Percentiles rank a stretch among this genome's conserved stretches.
Evolutionary conservation across 2,888 invertebrate genomes (phyloP).

Genomic region (Furcula furcula): DNA sequence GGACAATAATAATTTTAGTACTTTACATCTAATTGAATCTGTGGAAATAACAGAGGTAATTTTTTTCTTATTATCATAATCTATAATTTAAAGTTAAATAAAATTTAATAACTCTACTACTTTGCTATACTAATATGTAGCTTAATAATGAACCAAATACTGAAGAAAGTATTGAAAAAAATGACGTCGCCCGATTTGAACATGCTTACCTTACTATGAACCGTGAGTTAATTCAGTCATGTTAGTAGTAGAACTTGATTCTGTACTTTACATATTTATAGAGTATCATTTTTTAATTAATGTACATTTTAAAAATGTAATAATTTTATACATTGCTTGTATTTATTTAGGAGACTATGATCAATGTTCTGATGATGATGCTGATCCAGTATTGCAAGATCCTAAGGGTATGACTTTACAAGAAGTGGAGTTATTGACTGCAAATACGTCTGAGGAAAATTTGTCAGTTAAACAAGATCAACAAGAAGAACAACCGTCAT

Average conservation of each 20-base stretch:
- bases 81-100: not conserved
- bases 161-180: constrained; percentile 20
- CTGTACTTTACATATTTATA: no score
- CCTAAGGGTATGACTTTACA: constrained; percentile 59
- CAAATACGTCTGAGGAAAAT: constrained; percentile 43
- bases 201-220: constrained; percentile 59
- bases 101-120: not conserved
- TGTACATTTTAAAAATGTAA: no score
- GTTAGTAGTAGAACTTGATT: no score
- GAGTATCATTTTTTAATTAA: no score
- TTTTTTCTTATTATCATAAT: not conserved
- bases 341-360: constrained; percentile 68
- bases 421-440: constrained; percentile 58
- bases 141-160: constrained; percentile 10
- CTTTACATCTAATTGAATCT: constrained; percentile 21
- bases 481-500: constrained; percentile 9
- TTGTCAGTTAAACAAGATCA: constrained; percentile 14
- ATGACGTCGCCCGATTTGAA: constrained; percentile 45
- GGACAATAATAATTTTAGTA: constrained; percentile 13
- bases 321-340: constrained; percentile 1
- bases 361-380: constrained; percentile 62
- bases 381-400: constrained; percentile 53
- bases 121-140: constrained; percentile 8
- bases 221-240: constrained; percentile 43
- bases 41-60: constrained; percentile 29